Conservation (phyloP, 35 echinoderm and acorn worm genomes). For the Patiria miniata region DNA sequence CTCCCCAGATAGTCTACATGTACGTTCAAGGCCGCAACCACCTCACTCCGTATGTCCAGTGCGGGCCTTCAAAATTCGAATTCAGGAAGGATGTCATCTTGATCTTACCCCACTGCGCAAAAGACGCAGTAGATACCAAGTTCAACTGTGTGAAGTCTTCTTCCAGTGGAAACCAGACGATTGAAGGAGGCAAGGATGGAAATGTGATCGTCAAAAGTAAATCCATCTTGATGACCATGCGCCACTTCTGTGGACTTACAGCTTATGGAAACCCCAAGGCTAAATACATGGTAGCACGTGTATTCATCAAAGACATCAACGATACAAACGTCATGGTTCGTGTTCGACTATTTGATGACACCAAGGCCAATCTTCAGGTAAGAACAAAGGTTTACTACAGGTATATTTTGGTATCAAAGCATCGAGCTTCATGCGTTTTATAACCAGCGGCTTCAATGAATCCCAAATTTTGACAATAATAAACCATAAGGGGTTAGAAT, state of each 20-base stretch:
- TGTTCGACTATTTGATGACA: background rate
- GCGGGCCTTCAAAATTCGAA: background rate
- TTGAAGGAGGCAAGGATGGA: background rate
- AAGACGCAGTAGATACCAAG: background rate
- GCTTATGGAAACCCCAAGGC: background rate
- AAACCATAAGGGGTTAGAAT: too few relatives aligned
- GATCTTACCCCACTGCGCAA: slow-evolving; percentile 21
- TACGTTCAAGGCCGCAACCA: too few relatives aligned
- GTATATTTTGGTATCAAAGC: too few relatives aligned
- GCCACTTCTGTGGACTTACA: slow-evolving; percentile 10
- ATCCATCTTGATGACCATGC: background rate
- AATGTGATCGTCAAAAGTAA: background rate
- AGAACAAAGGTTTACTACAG: too few relatives aligned
- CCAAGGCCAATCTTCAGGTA: background rate
- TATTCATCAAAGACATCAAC: background rate
- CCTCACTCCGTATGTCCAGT: too few relatives aligned
- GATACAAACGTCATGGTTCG: background rate
- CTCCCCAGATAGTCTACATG: slow-evolving; percentile 9
- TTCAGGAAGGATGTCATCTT: slow-evolving; percentile 18
- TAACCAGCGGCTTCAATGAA: too few relatives aligned
- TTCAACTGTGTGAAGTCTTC: background rate
- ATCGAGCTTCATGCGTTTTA: too few relatives aligned
- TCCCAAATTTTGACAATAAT: too few relatives aligned
- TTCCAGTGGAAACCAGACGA: background rate
- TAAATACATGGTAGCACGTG: background rate